Evolutionary conservation across 2,797 vertebrate species (phyloP).

Genomic region (Allobates femoralis): DNA sequence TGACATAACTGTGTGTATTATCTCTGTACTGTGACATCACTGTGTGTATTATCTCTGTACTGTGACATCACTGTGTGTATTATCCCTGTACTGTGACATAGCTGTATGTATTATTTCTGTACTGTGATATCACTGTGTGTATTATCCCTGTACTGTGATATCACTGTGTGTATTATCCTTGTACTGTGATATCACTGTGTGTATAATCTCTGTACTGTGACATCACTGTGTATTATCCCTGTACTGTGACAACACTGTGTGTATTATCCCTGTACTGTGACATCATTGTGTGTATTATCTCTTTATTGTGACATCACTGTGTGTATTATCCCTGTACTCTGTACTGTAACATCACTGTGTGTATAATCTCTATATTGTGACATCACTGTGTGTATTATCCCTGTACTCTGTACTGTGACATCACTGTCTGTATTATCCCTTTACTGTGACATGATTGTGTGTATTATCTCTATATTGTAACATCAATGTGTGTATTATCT

Average conservation of each 20-base stretch:
- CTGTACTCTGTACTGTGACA: not conserved
- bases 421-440: not conserved
- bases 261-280: not conserved
- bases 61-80: too few species aligned
- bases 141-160: not conserved
- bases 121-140: slow-evolving; percentile 1
- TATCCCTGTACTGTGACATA: too few species aligned
- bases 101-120: not conserved
- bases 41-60: too few species aligned
- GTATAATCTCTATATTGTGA: not conserved
- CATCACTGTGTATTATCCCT: not conserved
- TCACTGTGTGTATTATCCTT: slow-evolving; percentile 1
- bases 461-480: not conserved
- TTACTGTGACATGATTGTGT: not conserved
- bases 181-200: not conserved
- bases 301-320: not conserved
- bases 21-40: too few species aligned
- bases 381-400: not conserved
- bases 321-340: not conserved
- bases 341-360: not conserved
- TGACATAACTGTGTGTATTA: not conserved
- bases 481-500: not conserved
- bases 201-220: not conserved
- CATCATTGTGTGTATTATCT: not conserved
- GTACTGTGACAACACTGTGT: not conserved